Base-by-base conservation (phyloP, 2,113 vertebrate genomes). In the Phocoena sinus region DNA sequence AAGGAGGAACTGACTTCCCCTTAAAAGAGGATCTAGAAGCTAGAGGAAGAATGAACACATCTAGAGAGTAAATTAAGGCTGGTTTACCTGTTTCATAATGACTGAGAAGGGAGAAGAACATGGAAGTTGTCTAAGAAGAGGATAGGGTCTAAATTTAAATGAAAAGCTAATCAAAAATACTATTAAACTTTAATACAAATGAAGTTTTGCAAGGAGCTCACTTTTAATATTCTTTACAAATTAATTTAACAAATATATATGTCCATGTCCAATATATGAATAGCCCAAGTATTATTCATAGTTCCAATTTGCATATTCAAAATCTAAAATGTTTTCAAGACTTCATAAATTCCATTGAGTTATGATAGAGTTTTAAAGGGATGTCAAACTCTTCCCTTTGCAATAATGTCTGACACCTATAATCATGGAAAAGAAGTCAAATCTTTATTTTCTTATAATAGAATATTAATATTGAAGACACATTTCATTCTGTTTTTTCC, bases 361-460 rank as follows among this genome's bases (percentile, higher is more conserved):
- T 85, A n/a, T 26, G 13, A 18, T 13, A 77, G 23, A 83, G 4
- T 44, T 73, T 73, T 56, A 47, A 82, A 21, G 41, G 1, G 14
- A 33, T 13, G 9, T 5, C 1, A 60, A 10, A 4, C 1, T 88
- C 3, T 58, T 0, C 4, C 13, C 2, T 77, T 36, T 81, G 3
- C n/a, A 74, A 17, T n/a, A 58, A 83, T 23, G 62, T 77, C 33
- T 94, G 33, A 56, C 6, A 76, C 7, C 6, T 70, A 9, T 36
- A 41, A n/a, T 47, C 28, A 68, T 25, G 5, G 6, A 28, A 89
- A 74, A 68, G 0, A 96, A 68, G 71, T 68, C 33, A 92, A 76
- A 58, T 23, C 26, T 7, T 36, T 36, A 36, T 38, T 33, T 73
- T 84, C 23, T 28, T 90, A 50, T 6, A 74, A 41, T 1, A 70